Evolutionary conservation across 2,113 vertebrate genomes (phyloP).

Genomic region (Lagopus muta): DNA sequence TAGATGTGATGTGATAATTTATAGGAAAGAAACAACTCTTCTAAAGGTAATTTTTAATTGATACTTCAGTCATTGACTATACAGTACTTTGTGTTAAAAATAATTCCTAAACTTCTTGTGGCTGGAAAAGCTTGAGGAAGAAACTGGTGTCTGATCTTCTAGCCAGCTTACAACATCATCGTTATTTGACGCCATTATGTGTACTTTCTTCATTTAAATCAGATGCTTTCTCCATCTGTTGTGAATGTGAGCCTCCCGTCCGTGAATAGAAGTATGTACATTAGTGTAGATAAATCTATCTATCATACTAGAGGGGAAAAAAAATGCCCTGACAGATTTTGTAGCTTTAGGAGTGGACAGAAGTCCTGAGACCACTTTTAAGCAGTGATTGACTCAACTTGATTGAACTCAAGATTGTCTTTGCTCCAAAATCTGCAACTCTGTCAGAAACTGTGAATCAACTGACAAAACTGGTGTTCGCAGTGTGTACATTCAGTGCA

Average conservation of each 20-base stretch:
- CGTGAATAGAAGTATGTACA: not conserved
- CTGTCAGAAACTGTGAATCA: not conserved
- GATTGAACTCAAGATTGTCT: not conserved
- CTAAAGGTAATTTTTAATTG: not conserved
- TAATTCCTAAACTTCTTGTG: not conserved
- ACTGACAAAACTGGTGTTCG: not conserved
- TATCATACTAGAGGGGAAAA: not conserved
- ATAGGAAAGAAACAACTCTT: not conserved
- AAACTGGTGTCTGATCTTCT: not conserved
- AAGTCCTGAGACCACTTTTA: not conserved
- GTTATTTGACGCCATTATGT: not conserved
- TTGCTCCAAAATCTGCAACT: not conserved
- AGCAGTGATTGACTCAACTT: not conserved
- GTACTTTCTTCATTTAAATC: constrained; percentile 15
- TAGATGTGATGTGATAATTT: not conserved
- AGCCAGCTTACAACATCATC: not conserved
- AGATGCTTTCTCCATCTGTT: constrained; percentile 39
- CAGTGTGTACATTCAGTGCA: not conserved
- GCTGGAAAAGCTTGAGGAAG: not conserved
- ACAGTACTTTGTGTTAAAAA: not conserved
- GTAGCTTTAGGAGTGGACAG: not conserved
- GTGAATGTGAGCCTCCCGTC: not conserved
- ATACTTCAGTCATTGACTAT: not conserved
- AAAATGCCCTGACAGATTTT: not conserved
- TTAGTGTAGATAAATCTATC: not conserved